Conservation (phyloP, 2,797 vertebrate species). For the Hapalemur alaotrensis region DNA sequence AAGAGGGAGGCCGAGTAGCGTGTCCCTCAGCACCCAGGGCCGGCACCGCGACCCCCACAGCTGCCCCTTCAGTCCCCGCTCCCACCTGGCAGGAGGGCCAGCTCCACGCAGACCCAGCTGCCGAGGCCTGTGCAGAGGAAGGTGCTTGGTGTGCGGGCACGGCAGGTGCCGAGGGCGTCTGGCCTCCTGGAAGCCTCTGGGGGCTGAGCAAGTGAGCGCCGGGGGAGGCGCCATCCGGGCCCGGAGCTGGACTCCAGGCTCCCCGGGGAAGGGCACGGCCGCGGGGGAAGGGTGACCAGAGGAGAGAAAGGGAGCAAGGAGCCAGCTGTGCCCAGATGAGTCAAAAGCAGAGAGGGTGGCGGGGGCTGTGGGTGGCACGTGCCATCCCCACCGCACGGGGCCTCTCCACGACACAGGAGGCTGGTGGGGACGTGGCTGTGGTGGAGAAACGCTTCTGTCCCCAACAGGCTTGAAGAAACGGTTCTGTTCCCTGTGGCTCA, state of each 20-base stretch:
- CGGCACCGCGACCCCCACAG: not conserved
- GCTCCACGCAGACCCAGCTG: not conserved
- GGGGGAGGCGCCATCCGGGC: not conserved
- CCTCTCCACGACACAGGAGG: accelerated
- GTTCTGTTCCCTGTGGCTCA: not conserved
- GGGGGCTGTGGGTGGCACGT: not conserved
- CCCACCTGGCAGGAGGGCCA: not conserved
- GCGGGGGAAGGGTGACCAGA: not conserved
- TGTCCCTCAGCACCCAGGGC: not conserved
- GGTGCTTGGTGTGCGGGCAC: too few relatives aligned
- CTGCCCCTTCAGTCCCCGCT: not conserved
- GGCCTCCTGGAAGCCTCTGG: not conserved
- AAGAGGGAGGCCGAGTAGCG: slow-evolving; percentile 17
- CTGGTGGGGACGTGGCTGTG: not conserved
- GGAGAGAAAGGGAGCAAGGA: too few relatives aligned
- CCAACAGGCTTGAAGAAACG: not conserved
- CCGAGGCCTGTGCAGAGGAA: not conserved
- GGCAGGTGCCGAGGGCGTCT: not conserved
- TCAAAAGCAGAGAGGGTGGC: not conserved
- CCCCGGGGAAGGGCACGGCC: not conserved
- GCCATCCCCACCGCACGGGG: not conserved
- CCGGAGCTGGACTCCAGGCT: not conserved
- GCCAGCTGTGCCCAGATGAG: too few relatives aligned
- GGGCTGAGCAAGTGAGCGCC: not conserved
- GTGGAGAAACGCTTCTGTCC: not conserved